Evolutionary conservation across 2,113 vertebrate genomes (phyloP).

Genomic region (Orcinus orca): DNA sequence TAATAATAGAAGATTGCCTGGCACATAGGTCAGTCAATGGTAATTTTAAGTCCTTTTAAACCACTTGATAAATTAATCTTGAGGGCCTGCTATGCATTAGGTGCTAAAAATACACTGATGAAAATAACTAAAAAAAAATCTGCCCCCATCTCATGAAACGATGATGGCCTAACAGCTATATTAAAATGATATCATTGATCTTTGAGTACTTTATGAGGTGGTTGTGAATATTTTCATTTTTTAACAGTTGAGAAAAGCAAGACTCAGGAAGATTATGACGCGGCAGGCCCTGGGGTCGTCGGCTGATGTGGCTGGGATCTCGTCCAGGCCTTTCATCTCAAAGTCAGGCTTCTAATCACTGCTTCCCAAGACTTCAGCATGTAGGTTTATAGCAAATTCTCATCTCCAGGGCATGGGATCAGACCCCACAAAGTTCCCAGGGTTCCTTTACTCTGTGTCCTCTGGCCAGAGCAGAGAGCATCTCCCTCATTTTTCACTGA

Average conservation of each 20-base stretch:
- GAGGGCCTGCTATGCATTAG: neutral
- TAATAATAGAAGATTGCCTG: neutral
- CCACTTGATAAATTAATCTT: neutral
- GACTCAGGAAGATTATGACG: neutral
- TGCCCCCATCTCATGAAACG: neutral
- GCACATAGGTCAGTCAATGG: neutral
- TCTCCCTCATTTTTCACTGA: neutral
- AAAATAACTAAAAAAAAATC: neutral
- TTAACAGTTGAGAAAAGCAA: neutral
- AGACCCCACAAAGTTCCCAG: neutral
- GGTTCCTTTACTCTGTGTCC: neutral
- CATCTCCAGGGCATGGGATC: neutral
- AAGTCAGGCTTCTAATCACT: neutral
- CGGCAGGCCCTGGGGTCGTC: neutral
- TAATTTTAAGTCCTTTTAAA: neutral
- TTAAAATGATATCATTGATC: neutral
- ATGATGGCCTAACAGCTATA: neutral
- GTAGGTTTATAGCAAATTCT: neutral
- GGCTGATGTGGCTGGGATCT: neutral
- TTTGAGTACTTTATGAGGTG: neutral
- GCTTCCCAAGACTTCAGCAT: neutral
- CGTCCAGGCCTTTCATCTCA: neutral
- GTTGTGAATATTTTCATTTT: neutral
- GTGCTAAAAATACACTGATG: neutral
- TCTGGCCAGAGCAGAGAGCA: neutral